Evolutionary conservation across 1,140 invertebrate species (phyloP), one percentile per base, ranked within the genome.

Genomic region (Calephelis virginiensis): DNA sequence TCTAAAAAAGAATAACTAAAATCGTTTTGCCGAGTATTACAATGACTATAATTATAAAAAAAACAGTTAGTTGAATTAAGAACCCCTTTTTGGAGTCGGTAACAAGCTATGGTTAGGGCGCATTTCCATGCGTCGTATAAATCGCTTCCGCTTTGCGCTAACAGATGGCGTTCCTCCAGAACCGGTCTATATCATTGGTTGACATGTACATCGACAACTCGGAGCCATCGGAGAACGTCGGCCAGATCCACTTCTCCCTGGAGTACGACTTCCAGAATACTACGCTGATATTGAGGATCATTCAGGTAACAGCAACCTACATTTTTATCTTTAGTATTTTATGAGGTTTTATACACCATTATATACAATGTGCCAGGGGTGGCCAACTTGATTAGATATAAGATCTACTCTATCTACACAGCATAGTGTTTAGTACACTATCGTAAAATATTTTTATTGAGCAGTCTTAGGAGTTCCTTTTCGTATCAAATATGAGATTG

Each of bases 211-310:
- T 97, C 87, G 97, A 98, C 92, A 97, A 97, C 90, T 95, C 96
- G 28, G 96, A 97, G 89, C 95, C 97, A 1, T 96, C 95, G 68
- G 96, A 97, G 91, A 97, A 97, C 89, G 96, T 97, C 68, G 97
- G 97, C 17, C 96, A 98, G 92, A 97, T 99, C 77, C 97, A 99
- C 87, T 98, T 99, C 92, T 97, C 96, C 56, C 91, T 99, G 78
- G 97, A 98, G 88, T 99, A 99, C 88, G 97, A 99, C 92, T 98
- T 98, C 91, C 97, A 98, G 92, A 97, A 97, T 77, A 97, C 96
- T 69, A 98, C 97, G 56, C 94, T 98, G 77, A 97, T 98, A 72
- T 91, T 98, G 70, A 96, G 96, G 91, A 97, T 98, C 78, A 94
- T 97, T 80, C 97, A 97, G 94, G 96, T 97, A 69, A 69, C 72